A percentile compares a stretch with the other conserved stretches of the same genome.
These are phyloP conservation scores for Anticlea derivata DNA, from an alignment of 2,888 invertebrate genomes.

Conservation along the genomic window DNA sequence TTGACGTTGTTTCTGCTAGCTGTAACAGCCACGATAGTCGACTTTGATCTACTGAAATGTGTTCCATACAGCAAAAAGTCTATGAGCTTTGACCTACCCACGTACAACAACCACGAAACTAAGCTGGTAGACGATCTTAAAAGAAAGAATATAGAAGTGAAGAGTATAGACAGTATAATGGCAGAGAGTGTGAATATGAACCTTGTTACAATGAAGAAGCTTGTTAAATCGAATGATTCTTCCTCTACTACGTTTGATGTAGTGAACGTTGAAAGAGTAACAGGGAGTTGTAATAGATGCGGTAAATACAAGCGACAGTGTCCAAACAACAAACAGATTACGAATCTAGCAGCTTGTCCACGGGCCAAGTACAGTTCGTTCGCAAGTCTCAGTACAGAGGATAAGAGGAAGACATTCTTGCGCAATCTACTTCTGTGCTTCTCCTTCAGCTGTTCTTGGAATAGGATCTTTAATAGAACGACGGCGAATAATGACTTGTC, in stretches of 20 bases:
- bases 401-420: slow-evolving; percentile 53
- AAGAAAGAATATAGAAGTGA: slow-evolving; percentile 43
- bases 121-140: slow-evolving; percentile 41
- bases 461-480: slow-evolving; percentile 71
- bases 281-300: slow-evolving; percentile 66
- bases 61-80: slow-evolving; percentile 51
- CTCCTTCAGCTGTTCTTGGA: slow-evolving; percentile 68
- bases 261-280: slow-evolving; percentile 59
- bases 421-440: slow-evolving; percentile 67
- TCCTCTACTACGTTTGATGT: slow-evolving; percentile 71
- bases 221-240: slow-evolving; percentile 45
- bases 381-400: slow-evolving; percentile 59
- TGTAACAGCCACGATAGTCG: slow-evolving; percentile 71
- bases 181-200: slow-evolving; percentile 55
- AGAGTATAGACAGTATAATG: slow-evolving; percentile 44
- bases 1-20: slow-evolving; percentile 56
- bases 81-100: slow-evolving; percentile 67
- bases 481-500: slow-evolving; percentile 79
- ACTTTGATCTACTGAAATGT: slow-evolving; percentile 64
- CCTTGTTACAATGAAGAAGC: slow-evolving; percentile 56
- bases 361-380: slow-evolving; percentile 63
- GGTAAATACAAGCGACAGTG: slow-evolving; percentile 75
- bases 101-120: slow-evolving; percentile 53
- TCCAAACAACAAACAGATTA: slow-evolving; percentile 46
- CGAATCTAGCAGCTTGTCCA: slow-evolving; percentile 57